A percentile compares a stretch with the other conserved stretches of the same genome.
Evolutionary conservation across 2,113 vertebrate species (phyloP).

Genomic region (Strix uralensis): DNA sequence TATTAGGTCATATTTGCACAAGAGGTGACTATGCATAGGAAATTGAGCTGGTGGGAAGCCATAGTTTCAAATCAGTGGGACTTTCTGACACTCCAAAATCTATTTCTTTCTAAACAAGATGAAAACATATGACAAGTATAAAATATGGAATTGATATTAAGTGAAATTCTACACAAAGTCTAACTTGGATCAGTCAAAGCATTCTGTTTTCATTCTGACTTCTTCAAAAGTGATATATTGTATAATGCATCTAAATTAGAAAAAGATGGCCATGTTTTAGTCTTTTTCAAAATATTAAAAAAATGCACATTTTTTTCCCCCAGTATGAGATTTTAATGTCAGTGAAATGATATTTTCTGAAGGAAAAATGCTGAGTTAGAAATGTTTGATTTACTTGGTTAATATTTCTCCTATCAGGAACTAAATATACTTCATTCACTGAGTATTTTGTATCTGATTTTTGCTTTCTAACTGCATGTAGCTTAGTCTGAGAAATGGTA

Average conservation of each 20-base stretch:
- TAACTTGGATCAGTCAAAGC: neutral
- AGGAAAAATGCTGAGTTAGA: neutral
- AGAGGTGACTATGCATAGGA: neutral
- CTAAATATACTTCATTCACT: neutral
- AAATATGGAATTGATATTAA: neutral
- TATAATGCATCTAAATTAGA: neutral
- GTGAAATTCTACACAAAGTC: neutral
- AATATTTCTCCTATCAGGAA: neutral
- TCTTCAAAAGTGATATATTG: neutral
- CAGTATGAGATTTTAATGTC: neutral
- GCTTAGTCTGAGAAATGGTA: neutral
- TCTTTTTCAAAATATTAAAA: neutral
- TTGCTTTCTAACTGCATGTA: neutral
- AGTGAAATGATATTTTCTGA: neutral
- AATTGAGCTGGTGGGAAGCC: neutral
- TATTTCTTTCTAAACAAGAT: neutral
- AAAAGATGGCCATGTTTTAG: neutral
- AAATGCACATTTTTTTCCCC: rapidly evolving
- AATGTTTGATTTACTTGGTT: neutral
- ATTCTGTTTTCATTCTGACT: neutral
- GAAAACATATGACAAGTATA: neutral
- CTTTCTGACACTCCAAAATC: neutral
- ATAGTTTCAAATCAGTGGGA: neutral
- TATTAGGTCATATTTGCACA: neutral
- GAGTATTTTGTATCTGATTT: neutral